Percentiles rank a stretch among this genome's conserved stretches.
These are phyloP conservation scores for Geodia barretti DNA, from an alignment of 37 sponge, comb jelly and placozoan species.

Conservation along the genomic window DNA sequence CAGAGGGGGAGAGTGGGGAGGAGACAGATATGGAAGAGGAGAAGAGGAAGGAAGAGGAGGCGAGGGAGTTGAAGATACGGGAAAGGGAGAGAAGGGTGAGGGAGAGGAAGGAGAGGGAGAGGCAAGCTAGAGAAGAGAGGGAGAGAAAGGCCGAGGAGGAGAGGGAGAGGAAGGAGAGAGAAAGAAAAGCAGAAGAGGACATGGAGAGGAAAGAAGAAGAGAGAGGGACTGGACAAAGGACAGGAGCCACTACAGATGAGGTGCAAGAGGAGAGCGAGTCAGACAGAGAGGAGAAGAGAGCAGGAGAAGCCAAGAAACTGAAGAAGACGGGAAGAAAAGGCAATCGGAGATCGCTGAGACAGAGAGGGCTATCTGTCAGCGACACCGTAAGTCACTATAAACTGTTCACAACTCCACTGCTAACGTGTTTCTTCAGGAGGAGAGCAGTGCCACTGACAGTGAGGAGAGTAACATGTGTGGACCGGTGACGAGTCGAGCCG, in stretches of 20 bases:
- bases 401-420: too few relatives aligned
- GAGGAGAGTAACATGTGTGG: neutral
- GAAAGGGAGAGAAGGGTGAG: conserved; percentile 6
- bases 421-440: too few relatives aligned
- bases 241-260: neutral
- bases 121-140: neutral
- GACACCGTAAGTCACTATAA: too few relatives aligned
- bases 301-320: neutral
- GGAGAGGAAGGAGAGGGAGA: neutral
- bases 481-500: neutral
- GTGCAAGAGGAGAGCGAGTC: neutral
- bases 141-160: neutral
- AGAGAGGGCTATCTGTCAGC: too few relatives aligned
- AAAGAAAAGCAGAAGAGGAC: neutral
- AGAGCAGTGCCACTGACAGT: neutral
- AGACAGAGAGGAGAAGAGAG: neutral
- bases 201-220: neutral
- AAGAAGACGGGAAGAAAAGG: neutral
- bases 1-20: neutral
- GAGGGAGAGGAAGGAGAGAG: neutral
- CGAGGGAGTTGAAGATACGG: conserved; percentile 1
- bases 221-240: neutral
- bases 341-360: too few relatives aligned
- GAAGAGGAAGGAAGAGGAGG: neutral
- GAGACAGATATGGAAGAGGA: neutral